phyloP scores from a whole-genome alignment of 2,113 vertebrate genomes.

The Promerops cafer region DNA sequence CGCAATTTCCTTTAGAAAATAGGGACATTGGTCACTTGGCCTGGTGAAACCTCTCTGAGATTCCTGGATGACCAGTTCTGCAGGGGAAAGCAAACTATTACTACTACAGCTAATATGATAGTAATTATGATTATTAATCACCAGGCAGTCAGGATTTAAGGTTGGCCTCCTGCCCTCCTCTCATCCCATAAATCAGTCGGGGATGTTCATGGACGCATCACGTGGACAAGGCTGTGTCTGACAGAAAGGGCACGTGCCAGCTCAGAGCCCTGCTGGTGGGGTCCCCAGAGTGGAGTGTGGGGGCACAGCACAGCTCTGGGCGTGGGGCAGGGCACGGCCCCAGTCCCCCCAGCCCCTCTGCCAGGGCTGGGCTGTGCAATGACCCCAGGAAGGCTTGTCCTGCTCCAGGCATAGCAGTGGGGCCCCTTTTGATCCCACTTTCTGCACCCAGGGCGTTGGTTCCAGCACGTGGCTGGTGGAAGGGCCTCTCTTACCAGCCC shows the following conservation, averaged over 20 bases:
- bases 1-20: constrained; percentile 19
- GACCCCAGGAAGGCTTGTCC: neutral
- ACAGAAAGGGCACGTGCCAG: neutral
- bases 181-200: constrained; percentile 44
- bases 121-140: constrained; percentile 64
- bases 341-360: rapidly evolving
- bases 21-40: constrained; percentile 12
- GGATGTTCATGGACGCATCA: neutral
- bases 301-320: neutral
- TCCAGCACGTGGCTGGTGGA: neutral
- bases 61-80: constrained; percentile 33
- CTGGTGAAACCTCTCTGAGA: neutral
- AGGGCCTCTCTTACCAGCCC: neutral
- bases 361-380: neutral
- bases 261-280: rapidly evolving
- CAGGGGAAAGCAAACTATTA: constrained; percentile 24
- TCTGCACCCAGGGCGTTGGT: neutral
- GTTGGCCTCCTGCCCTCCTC: constrained; percentile 50
- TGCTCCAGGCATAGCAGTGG: neutral
- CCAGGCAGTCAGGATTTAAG: constrained; percentile 43
- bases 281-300: rapidly evolving
- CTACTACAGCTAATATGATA: constrained; percentile 29
- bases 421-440: neutral
- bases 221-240: neutral
- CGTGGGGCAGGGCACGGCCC: neutral